These are phyloP conservation scores for Cyphomyrus discorhynchus DNA, from an alignment of 2,113 vertebrate species.

Conservation along the genomic window DNA sequence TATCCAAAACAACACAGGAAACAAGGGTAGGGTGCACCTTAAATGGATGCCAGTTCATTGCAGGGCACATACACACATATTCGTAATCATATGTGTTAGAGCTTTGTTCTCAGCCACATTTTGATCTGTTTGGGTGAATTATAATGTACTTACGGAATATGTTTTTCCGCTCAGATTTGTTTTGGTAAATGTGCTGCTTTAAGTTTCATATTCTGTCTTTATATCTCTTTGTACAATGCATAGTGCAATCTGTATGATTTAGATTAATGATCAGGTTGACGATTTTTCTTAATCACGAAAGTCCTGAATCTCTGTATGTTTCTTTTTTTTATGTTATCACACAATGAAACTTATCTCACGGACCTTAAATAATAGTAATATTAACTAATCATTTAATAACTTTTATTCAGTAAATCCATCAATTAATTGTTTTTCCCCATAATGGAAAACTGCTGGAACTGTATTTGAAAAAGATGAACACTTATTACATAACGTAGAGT, in stretches of 20 bases:
- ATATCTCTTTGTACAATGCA: background rate
- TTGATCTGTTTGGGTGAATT: slow-evolving; percentile 26
- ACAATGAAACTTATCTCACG: background rate
- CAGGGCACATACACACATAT: background rate
- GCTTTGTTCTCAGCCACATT: slow-evolving; percentile 17
- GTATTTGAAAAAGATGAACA: background rate
- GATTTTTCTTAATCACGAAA: background rate
- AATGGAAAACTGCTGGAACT: background rate
- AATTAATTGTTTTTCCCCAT: background rate
- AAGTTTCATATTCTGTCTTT: background rate
- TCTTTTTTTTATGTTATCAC: background rate
- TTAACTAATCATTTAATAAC: background rate
- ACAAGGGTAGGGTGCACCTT: background rate
- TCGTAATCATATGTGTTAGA: background rate
- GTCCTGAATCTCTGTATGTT: background rate
- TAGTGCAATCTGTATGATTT: background rate
- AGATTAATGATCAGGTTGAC: background rate
- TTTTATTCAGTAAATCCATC: background rate
- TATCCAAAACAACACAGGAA: background rate
- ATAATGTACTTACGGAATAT: background rate
- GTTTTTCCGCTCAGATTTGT: slow-evolving; percentile 5
- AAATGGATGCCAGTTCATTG: background rate
- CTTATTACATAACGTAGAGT: background rate
- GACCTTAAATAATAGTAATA: background rate
- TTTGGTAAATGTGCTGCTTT: slow-evolving; percentile 22